Conservation (phyloP, 1,140 invertebrate species). For the Ceratina australensis region DNA sequence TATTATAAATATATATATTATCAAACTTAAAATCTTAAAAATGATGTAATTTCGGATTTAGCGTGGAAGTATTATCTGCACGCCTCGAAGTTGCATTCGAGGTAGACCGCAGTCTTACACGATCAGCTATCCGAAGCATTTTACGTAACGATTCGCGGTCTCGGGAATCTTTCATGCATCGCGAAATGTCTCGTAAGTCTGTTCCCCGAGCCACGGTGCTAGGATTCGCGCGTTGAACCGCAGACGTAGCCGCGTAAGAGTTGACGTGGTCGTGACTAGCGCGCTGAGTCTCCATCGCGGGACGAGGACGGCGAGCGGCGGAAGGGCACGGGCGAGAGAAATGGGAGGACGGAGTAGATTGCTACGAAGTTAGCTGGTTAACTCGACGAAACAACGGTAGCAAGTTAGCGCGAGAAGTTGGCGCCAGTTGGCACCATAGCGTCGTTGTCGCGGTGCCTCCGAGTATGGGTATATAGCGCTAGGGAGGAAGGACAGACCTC, state of each 20-base stretch:
- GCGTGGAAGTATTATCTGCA: no score
- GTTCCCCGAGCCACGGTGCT: not conserved
- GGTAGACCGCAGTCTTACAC: no score
- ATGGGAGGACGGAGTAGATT: slow-evolving; percentile 62
- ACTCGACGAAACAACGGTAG: slow-evolving; percentile 74
- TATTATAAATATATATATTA: no score
- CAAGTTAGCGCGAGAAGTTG: slow-evolving; percentile 73
- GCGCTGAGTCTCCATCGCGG: not conserved
- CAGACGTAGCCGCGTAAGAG: slow-evolving; percentile 14
- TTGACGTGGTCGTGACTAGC: slow-evolving; percentile 2
- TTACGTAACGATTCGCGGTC: not conserved
- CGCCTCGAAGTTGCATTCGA: no score
- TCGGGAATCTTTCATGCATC: slow-evolving; percentile 2
- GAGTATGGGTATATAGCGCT: not conserved
- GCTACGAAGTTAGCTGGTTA: slow-evolving; percentile 75
- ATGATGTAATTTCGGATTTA: no score
- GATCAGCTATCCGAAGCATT: not conserved
- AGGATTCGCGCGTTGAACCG: slow-evolving; percentile 32
- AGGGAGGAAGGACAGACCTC: slow-evolving; percentile 20
- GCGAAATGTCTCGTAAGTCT: not conserved
- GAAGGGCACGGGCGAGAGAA: slow-evolving; percentile 41
- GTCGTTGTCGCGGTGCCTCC: slow-evolving; percentile 31
- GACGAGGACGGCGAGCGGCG: not conserved
- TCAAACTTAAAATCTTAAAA: no score
- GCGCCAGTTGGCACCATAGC: slow-evolving; percentile 72